Evolutionary conservation across 1,140 invertebrate genomes (phyloP), one percentile per base, ranked within the genome.

Genomic region (Chironomus striatipennis): DNA sequence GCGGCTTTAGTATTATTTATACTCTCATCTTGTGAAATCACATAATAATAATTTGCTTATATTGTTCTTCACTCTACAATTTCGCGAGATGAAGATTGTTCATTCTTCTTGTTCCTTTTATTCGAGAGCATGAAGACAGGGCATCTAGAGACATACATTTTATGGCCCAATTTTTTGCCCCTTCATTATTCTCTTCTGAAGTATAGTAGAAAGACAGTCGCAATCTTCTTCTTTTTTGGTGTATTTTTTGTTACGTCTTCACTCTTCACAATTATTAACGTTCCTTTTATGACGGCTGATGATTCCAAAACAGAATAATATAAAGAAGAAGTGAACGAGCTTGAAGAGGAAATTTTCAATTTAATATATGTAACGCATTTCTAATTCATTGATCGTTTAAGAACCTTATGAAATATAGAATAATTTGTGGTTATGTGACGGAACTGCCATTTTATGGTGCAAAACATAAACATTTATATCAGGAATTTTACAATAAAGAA

Each of bases 21-120:
- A 34, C 24, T n/a, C 47, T 15, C 47, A 57, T 57, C 47, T 57
- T 57, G 9, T 57, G 47, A 57, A 10, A 57, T 57, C 47, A 57
- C 47, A 70, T 70, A 18, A 70, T 70, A 70, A 70, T 70, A 70
- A 70, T 70, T 70, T 70, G 65, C 65, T 70, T 70, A 70, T 70
- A 70, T 70, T 70, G 65, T 70, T 70, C 65, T 70, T 70, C n/a
- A n/a, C 18, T 67, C 17, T 18, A 20, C 18, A 18, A 18, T 67
- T 21, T 70, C 17, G 18, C 47, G 47, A 57, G 24, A 34, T 34
- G 24, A 34, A 57, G 47, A 57, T 57, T n/a, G 9, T 57, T 6
- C 64, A 4, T 17, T 67, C 65, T 20, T 70, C 65, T 70, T 34
- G 5, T 70, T 70, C 47, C 1, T n/a, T 5, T n/a, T 12, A 57